phyloP scores from a whole-genome alignment of 2,113 vertebrate genomes.

The Leucosticte australis region DNA sequence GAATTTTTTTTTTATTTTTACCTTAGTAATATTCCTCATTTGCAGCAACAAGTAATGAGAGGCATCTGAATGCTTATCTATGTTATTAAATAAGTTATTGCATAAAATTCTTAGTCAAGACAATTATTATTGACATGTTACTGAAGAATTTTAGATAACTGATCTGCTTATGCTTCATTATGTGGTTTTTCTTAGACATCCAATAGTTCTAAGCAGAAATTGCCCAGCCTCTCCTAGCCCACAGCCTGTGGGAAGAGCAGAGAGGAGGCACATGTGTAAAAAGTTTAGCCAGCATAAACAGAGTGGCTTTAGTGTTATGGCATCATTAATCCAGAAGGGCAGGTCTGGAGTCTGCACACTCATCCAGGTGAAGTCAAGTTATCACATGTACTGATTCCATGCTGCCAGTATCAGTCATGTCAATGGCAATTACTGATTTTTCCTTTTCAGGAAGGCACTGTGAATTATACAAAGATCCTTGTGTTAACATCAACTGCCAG shows the following conservation, averaged over 20 bases:
- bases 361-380: background rate
- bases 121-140: background rate
- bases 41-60: background rate
- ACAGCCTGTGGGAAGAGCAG: background rate
- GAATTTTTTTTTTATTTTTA: background rate
- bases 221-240: background rate
- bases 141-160: background rate
- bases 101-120: background rate
- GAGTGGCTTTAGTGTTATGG: background rate
- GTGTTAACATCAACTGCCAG: conserved; percentile 87
- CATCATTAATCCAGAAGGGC: background rate
- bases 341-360: background rate
- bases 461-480: conserved; percentile 92
- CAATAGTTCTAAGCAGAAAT: background rate
- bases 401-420: background rate
- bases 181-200: background rate
- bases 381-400: background rate
- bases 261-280: background rate
- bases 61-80: background rate
- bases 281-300: background rate
- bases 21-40: background rate
- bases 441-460: conserved; percentile 84
- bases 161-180: background rate
- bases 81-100: background rate
- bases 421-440: background rate